Conservation (phyloP, 2,113 vertebrate genomes). For the Atlantisia rogersi region DNA sequence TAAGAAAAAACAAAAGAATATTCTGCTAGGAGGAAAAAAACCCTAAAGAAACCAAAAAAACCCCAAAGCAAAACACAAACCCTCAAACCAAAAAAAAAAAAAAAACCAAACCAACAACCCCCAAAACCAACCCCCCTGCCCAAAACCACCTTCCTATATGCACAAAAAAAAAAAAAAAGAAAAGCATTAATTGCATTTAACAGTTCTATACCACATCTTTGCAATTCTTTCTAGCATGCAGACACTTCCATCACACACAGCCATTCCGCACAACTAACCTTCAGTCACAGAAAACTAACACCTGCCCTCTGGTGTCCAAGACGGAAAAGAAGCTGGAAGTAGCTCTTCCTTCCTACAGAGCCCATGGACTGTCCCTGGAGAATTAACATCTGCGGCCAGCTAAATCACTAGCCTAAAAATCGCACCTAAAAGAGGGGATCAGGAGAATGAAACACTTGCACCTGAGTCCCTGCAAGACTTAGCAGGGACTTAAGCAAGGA, state of each 20-base stretch:
- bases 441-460: not conserved
- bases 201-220: not conserved
- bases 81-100: too few relatives aligned
- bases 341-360: not conserved
- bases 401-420: not conserved
- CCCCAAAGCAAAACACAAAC: too few relatives aligned
- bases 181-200: not conserved
- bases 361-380: not conserved
- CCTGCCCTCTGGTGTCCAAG: conserved; percentile 28
- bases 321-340: not conserved
- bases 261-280: not conserved
- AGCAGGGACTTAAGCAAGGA: too few relatives aligned
- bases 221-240: not conserved
- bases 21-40: not conserved
- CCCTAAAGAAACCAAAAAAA: too few relatives aligned
- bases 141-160: not conserved
- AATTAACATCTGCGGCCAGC: not conserved
- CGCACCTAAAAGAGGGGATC: not conserved
- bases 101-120: too few relatives aligned
- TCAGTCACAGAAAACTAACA: not conserved
- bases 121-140: too few relatives aligned
- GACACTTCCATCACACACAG: not conserved
- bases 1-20: not conserved
- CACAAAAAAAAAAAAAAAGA: not conserved
- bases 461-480: not conserved